Conservation (phyloP, 2,113 vertebrate genomes). For the Chrysochloris asiatica region DNA sequence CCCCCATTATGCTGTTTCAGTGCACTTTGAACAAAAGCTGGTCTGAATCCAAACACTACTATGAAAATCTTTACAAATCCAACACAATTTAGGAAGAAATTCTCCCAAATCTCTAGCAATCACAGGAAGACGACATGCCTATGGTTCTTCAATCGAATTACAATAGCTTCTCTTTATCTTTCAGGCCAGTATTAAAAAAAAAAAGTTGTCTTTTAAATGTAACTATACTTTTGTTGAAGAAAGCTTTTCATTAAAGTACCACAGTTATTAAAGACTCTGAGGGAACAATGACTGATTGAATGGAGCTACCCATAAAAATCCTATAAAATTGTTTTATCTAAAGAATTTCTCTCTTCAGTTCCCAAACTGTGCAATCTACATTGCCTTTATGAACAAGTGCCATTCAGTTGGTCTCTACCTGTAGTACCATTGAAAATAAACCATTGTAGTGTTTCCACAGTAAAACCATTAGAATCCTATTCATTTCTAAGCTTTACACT, state of each 20-base stretch:
- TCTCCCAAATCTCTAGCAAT: conserved; percentile 63
- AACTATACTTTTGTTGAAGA: conserved; percentile 51
- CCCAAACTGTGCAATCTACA: conserved; percentile 44
- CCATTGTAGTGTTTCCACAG: conserved; percentile 63
- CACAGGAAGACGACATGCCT: conserved; percentile 48
- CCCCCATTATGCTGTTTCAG: neutral
- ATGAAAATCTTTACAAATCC: conserved; percentile 63
- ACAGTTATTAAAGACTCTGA: conserved; percentile 68
- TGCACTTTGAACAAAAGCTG: conserved; percentile 46
- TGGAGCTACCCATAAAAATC: conserved; percentile 54
- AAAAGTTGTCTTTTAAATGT: conserved; percentile 64
- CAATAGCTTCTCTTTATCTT: conserved; percentile 56
- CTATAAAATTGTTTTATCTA: conserved; percentile 38
- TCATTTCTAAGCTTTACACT: conserved; percentile 67
- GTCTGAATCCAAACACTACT: conserved; percentile 45
- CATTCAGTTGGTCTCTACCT: conserved; percentile 71
- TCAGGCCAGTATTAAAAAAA: conserved; percentile 57
- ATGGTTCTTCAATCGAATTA: conserved; percentile 61
- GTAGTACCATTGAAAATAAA: conserved; percentile 70
- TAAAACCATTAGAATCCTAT: conserved; percentile 44
- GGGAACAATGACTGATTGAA: conserved; percentile 48
- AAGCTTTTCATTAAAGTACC: conserved; percentile 62
- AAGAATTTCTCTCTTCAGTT: conserved; percentile 57
- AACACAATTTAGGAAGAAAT: conserved; percentile 60
- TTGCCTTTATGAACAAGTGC: conserved; percentile 46